Evolutionary conservation across 2,113 vertebrate genomes (phyloP), one percentile per base, ranked within the genome.

Genomic region (Xiphorhynchus elegans): DNA sequence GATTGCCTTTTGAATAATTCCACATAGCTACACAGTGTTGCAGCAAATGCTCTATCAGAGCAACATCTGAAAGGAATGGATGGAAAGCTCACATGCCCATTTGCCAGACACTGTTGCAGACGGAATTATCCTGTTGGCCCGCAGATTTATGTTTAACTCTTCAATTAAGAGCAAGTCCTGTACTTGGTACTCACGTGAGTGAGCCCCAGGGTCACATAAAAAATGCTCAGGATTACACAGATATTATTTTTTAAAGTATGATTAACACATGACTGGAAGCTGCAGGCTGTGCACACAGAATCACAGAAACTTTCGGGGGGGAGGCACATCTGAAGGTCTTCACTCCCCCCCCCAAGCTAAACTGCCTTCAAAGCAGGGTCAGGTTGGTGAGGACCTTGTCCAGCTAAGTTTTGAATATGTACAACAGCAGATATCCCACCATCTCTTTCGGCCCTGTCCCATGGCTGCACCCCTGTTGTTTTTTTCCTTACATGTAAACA

Each of bases 181-280:
- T 20, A 59, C 44, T 87, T 55, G 28, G 49, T 92, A 66, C 72
- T 88, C 70, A 60, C 28, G 31, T 56, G 58, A 91, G 53, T 78
- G 75, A 94, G 82, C 90, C 82, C 58, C 53, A 76, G 78, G 85
- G 90, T 93, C 90, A 91, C 9, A 11, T 39, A 90, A 93, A 95
- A 88, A 92, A 94, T 88, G 58, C 49, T 69, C 40, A 88, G 82
- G 67, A 91, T 95, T 93, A 93, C 70, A 79, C 42, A 82, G 92
- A 91, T 94, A 73, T 76, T 93, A 87, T 73, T 91, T 95, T 90
- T 83, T 79, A 83, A 90, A 67, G 56, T 35, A 25, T 62, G 53
- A 85, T 83, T 88, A 91, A 77, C 70, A 73, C 58, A 76, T 20
- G 31, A 39, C 70, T 76, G 28, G 58, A 67, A 93, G 75, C 72